phyloP scores from a whole-genome alignment of 1,140 invertebrate species.

The Papilio helenus region DNA sequence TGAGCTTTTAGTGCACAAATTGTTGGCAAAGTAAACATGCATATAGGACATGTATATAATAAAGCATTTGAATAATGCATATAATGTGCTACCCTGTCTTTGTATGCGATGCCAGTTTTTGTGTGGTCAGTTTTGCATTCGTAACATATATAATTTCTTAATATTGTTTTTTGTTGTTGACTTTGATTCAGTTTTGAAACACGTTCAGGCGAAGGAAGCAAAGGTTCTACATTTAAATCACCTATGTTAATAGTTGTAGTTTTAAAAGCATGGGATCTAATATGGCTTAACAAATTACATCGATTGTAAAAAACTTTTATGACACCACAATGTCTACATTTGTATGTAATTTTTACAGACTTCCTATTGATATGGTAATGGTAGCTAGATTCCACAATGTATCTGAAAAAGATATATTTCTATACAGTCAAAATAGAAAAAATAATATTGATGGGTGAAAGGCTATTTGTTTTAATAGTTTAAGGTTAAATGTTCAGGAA shows the following conservation, averaged over 20 bases:
- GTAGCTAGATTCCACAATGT: conserved; percentile 72
- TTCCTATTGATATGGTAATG: conserved; percentile 72
- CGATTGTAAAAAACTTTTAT: conserved; percentile 69
- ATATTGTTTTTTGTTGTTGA: conserved; percentile 36
- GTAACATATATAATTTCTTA: conserved; percentile 49
- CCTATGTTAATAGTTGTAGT: conserved; percentile 74
- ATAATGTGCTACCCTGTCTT: conserved; percentile 68
- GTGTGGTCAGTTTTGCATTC: conserved; percentile 65
- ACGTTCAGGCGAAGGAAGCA: conserved; percentile 46
- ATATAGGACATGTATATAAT: conserved; percentile 67
- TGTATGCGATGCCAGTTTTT: conserved; percentile 46
- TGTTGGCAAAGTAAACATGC: conserved; percentile 77
- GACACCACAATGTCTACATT: conserved; percentile 66
- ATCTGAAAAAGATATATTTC: conserved; percentile 61
- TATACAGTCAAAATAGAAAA: conserved; percentile 1
- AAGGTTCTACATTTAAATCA: conserved; percentile 71
- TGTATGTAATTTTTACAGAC: conserved; percentile 71
- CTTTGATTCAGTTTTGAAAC: conserved; percentile 38
- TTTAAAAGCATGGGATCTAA: conserved; percentile 75
- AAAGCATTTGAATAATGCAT: conserved; percentile 59
- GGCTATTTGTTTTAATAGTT: too few relatives aligned
- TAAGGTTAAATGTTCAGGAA: too few relatives aligned
- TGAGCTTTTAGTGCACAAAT: conserved; percentile 79
- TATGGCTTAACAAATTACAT: conserved; percentile 74
- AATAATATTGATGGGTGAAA: too few relatives aligned